Conservation (phyloP, 1,140 invertebrate species). For the Babylonia areolata region DNA sequence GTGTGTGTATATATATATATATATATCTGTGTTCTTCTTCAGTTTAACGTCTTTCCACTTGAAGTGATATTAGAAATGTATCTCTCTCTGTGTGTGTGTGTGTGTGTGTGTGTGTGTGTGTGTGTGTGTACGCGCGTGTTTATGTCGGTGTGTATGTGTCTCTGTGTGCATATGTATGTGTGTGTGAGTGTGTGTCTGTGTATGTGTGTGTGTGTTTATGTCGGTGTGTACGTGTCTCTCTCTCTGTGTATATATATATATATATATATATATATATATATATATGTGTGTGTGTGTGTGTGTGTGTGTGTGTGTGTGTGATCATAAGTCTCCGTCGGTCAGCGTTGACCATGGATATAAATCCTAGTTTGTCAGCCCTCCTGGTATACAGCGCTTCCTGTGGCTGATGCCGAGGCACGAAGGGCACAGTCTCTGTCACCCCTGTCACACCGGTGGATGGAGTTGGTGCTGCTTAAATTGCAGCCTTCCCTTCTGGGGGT, state of each 20-base stretch:
- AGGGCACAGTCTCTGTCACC: not conserved
- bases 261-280: not conserved
- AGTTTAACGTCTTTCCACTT: too few relatives aligned
- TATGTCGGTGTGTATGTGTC: too few relatives aligned
- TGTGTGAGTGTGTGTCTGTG: constrained; percentile 5
- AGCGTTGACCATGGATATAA: too few relatives aligned
- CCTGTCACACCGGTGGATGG: not conserved
- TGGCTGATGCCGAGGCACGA: not conserved
- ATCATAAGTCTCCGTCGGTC: too few relatives aligned
- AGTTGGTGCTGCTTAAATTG: too few relatives aligned
- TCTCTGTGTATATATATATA: too few relatives aligned
- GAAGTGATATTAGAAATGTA: not conserved
- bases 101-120: not conserved
- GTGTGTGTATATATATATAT: not conserved
- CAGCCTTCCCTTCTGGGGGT: too few relatives aligned
- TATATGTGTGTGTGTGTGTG: not conserved
- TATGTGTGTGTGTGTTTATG: too few relatives aligned
- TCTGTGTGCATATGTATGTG: too few relatives aligned
- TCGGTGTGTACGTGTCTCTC: too few relatives aligned
- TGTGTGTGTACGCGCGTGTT: not conserved
- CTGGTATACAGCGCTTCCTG: not conserved
- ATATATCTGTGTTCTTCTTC: too few relatives aligned
- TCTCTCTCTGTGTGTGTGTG: not conserved
- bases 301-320: too few relatives aligned
- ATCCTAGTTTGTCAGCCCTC: not conserved